These are phyloP conservation scores for Plagodis pulveraria DNA, from an alignment of 2,888 invertebrate genomes.

Conservation along the genomic window DNA sequence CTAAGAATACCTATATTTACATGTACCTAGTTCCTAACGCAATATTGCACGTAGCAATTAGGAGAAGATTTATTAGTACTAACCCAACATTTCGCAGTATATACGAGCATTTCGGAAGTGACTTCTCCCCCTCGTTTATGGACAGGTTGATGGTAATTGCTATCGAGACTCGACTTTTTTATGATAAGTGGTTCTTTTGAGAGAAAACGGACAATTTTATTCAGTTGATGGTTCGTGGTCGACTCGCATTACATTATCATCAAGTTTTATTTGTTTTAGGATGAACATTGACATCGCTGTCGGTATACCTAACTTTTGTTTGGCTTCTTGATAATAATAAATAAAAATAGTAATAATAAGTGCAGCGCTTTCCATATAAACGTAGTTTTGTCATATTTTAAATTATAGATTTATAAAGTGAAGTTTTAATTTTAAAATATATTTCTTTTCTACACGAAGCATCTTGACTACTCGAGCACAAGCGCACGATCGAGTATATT, in stretches of 20 bases:
- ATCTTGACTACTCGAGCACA: too few relatives aligned
- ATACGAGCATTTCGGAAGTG: neutral
- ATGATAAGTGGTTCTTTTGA: constrained; percentile 1
- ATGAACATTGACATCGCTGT: neutral
- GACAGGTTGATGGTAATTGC: constrained; percentile 4
- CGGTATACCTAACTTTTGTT: too few relatives aligned
- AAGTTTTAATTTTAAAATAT: too few relatives aligned
- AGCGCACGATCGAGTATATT: too few relatives aligned
- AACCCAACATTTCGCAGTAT: neutral
- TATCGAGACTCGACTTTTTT: constrained; percentile 3
- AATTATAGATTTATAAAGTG: too few relatives aligned
- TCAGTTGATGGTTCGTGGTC: neutral
- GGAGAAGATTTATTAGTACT: neutral
- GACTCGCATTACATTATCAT: neutral
- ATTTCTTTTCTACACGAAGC: too few relatives aligned
- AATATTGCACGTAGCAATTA: neutral
- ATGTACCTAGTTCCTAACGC: too few relatives aligned
- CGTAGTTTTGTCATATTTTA: too few relatives aligned
- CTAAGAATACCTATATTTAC: too few relatives aligned
- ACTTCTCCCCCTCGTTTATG: constrained; percentile 1
- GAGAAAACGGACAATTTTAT: neutral
- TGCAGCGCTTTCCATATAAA: too few relatives aligned
- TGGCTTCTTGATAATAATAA: too few relatives aligned
- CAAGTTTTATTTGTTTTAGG: neutral
- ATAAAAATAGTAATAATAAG: too few relatives aligned